phyloP scores from a whole-genome alignment of 37 sponge, comb jelly and placozoan species.

The Aphrocallistes beatrix region DNA sequence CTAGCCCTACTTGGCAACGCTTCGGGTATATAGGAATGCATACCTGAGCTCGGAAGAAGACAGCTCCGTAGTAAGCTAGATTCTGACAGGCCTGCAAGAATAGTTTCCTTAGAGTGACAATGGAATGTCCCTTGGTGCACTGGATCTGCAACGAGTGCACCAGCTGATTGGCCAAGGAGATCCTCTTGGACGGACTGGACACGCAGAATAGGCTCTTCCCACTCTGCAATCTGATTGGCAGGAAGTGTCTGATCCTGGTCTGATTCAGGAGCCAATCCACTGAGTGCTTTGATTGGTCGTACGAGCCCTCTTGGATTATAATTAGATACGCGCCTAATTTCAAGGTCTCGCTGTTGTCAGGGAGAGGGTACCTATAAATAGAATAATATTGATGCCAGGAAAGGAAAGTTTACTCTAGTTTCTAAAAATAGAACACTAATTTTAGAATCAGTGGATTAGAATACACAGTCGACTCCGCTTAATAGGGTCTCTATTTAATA shows the following conservation, averaged over 20 bases:
- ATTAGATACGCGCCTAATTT: conserved; percentile 9
- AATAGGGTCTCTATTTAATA: too few species aligned
- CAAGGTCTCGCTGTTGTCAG: neutral
- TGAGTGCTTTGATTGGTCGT: neutral
- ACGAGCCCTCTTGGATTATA: neutral
- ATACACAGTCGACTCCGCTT: too few species aligned
- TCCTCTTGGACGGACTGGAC: neutral
- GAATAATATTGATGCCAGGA: too few species aligned
- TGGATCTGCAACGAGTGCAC: neutral
- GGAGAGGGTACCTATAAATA: neutral
- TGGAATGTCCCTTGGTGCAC: neutral
- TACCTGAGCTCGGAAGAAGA: neutral
- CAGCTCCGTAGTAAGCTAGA: neutral
- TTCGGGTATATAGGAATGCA: too few species aligned
- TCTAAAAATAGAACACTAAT: too few species aligned
- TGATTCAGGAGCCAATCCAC: neutral
- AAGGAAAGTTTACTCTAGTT: too few species aligned
- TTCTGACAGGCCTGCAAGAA: neutral
- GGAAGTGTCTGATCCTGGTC: neutral
- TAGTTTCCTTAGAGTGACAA: neutral
- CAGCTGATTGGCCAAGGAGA: neutral
- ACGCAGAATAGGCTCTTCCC: neutral
- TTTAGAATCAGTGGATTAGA: too few species aligned
- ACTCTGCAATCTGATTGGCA: neutral
- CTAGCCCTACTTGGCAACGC: too few species aligned